Evolutionary conservation across 2,888 invertebrate species (phyloP).

Genomic region (Platycheirus albimanus): DNA sequence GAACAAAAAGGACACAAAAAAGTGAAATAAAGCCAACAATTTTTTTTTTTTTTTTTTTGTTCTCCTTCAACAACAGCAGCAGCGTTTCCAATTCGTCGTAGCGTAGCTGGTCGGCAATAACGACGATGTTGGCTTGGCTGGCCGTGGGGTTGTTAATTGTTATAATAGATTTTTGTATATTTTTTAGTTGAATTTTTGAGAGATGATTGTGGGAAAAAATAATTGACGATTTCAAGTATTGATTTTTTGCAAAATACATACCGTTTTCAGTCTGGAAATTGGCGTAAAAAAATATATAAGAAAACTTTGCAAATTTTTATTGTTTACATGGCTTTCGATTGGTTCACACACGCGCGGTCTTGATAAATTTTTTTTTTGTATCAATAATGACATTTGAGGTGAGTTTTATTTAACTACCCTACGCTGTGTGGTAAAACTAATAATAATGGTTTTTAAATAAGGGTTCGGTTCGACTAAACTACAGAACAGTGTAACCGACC

Average conservation of each 20-base stretch:
- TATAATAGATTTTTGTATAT: slow-evolving; percentile 30
- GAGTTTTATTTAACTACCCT: slow-evolving; percentile 8
- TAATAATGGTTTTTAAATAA: too few relatives aligned
- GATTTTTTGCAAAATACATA: slow-evolving; percentile 68
- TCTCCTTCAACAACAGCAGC: slow-evolving; percentile 42
- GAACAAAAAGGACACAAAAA: slow-evolving; percentile 69
- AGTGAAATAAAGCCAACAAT: slow-evolving; percentile 67
- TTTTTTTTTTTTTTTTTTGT: slow-evolving; percentile 43
- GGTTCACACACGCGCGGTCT: slow-evolving; percentile 71
- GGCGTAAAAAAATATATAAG: slow-evolving; percentile 68
- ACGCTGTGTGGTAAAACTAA: slow-evolving; percentile 7
- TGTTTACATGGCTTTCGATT: slow-evolving; percentile 70
- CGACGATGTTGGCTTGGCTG: not conserved
- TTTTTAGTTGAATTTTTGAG: slow-evolving; percentile 8
- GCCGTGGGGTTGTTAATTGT: slow-evolving; percentile 51
- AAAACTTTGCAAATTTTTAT: slow-evolving; percentile 72
- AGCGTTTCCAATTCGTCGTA: slow-evolving; percentile 51
- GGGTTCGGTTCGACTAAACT: too few relatives aligned
- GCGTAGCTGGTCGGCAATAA: too few relatives aligned
- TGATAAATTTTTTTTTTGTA: slow-evolving; percentile 46
- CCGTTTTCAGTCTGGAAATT: slow-evolving; percentile 70
- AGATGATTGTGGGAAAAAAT: slow-evolving; percentile 32
- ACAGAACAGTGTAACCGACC: too few relatives aligned
- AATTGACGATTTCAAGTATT: slow-evolving; percentile 52
- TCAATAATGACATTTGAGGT: slow-evolving; percentile 63